phyloP scores from a whole-genome alignment of 2,888 invertebrate species.

The Tachina lurida region DNA sequence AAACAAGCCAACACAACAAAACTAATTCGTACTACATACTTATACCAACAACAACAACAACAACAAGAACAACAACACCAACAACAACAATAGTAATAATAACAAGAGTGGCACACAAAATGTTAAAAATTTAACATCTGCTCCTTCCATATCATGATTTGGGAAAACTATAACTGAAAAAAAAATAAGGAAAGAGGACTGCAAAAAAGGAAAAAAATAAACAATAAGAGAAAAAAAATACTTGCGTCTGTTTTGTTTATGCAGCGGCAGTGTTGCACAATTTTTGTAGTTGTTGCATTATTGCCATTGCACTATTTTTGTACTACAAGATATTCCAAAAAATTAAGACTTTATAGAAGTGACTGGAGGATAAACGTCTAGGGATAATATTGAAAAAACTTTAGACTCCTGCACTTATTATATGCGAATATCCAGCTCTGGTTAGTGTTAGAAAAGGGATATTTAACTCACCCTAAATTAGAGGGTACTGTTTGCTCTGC shows the following conservation, averaged over 20 bases:
- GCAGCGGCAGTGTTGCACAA: slow-evolving; percentile 21
- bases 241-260: slow-evolving; percentile 42
- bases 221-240: slow-evolving; percentile 28
- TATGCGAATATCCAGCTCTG: too few relatives aligned
- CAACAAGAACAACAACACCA: slow-evolving; percentile 17
- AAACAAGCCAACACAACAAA: slow-evolving; percentile 36
- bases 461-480: too few relatives aligned
- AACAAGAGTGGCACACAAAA: slow-evolving; percentile 69
- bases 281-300: background rate
- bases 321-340: too few relatives aligned
- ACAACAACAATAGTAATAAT: slow-evolving; percentile 38
- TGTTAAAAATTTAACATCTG: slow-evolving; percentile 82
- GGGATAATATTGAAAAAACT: too few relatives aligned
- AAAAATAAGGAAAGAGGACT: slow-evolving; percentile 24
- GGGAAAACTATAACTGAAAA: slow-evolving; percentile 79
- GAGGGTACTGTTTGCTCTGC: too few relatives aligned
- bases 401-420: too few relatives aligned
- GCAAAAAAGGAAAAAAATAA: slow-evolving; percentile 20
- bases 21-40: slow-evolving; percentile 31
- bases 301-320: background rate
- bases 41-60: slow-evolving; percentile 21
- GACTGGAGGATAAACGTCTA: too few relatives aligned
- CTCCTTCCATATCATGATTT: slow-evolving; percentile 82
- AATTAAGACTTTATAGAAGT: too few relatives aligned
- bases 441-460: too few relatives aligned